phyloP scores from a whole-genome alignment of 2,797 vertebrate species.

The Phrynocephalus vlangalii region DNA sequence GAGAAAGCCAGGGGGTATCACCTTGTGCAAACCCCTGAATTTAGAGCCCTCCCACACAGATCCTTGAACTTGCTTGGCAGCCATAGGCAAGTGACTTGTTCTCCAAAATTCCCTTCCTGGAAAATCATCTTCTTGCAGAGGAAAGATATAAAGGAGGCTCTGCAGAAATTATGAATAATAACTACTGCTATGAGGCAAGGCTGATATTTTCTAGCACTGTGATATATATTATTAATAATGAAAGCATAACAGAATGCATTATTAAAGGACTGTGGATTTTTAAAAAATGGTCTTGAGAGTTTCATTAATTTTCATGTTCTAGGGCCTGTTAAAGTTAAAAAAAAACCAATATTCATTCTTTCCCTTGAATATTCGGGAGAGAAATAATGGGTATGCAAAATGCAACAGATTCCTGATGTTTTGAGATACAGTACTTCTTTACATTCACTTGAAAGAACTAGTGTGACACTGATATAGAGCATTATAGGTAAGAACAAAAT shows the following conservation, averaged over 20 bases:
- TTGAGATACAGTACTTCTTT: slow-evolving; percentile 11
- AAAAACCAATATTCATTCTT: slow-evolving; percentile 22
- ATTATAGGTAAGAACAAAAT: too few relatives aligned
- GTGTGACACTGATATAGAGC: neutral
- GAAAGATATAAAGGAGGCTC: neutral
- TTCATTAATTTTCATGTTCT: slow-evolving; percentile 18
- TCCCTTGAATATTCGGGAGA: slow-evolving; percentile 38
- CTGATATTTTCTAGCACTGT: slow-evolving; percentile 5
- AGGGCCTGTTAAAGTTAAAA: slow-evolving; percentile 39
- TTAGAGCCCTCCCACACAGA: neutral
- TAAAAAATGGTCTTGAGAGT: neutral
- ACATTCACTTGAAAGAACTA: slow-evolving; percentile 39
- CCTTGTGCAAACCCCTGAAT: neutral
- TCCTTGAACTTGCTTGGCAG: neutral
- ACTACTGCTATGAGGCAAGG: neutral
- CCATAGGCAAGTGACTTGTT: slow-evolving; percentile 3
- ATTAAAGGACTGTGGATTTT: slow-evolving; percentile 27
- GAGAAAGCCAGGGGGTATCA: neutral
- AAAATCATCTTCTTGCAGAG: neutral
- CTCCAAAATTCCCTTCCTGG: neutral
- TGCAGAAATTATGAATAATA: slow-evolving; percentile 6
- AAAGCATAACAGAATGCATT: slow-evolving; percentile 19
- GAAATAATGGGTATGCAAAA: slow-evolving; percentile 38
- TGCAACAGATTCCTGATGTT: slow-evolving; percentile 21
- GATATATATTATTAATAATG: slow-evolving; percentile 32